Percentiles rank a stretch among this genome's conserved stretches.
Evolutionary conservation across 2,888 invertebrate species (phyloP).

Genomic region (Eugnorisma glareosa): DNA sequence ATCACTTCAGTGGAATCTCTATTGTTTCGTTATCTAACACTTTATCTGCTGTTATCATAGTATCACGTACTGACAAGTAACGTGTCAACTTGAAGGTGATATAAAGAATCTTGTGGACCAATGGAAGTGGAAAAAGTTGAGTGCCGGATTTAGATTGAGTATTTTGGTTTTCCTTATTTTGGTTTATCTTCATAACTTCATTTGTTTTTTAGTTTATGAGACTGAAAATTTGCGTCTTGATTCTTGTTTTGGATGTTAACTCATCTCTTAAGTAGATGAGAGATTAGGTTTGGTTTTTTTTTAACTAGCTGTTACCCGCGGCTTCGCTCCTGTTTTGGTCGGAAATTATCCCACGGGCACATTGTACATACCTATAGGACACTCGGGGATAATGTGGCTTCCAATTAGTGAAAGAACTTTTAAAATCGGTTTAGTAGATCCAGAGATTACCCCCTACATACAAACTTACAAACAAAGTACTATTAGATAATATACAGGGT

Average conservation of each 20-base stretch:
- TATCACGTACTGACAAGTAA: slow-evolving; percentile 68
- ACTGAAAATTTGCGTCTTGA: not conserved
- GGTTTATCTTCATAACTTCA: slow-evolving; percentile 1
- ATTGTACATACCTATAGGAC: too few species aligned
- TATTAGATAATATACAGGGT: too few species aligned
- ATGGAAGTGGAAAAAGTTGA: slow-evolving; percentile 25
- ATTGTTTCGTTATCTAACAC: slow-evolving; percentile 70
- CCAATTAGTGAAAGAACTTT: too few species aligned
- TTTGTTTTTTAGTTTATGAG: slow-evolving; percentile 16
- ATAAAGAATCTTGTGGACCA: slow-evolving; percentile 32
- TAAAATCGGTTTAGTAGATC: too few species aligned
- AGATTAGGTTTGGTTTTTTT: not conserved
- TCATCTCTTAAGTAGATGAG: not conserved
- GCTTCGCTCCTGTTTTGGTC: too few species aligned
- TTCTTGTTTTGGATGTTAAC: not conserved
- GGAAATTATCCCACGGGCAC: too few species aligned
- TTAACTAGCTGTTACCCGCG: too few species aligned
- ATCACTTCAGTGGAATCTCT: slow-evolving; percentile 61
- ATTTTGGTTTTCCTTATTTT: slow-evolving; percentile 8
- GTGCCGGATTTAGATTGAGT: slow-evolving; percentile 28
- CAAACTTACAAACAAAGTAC: too few species aligned
- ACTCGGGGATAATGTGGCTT: too few species aligned
- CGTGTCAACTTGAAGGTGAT: slow-evolving; percentile 62
- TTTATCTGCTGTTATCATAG: slow-evolving; percentile 69
- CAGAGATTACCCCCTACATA: too few species aligned